Conservation (phyloP, 2,888 invertebrate species). For the Meiosimyza decipiens region DNA sequence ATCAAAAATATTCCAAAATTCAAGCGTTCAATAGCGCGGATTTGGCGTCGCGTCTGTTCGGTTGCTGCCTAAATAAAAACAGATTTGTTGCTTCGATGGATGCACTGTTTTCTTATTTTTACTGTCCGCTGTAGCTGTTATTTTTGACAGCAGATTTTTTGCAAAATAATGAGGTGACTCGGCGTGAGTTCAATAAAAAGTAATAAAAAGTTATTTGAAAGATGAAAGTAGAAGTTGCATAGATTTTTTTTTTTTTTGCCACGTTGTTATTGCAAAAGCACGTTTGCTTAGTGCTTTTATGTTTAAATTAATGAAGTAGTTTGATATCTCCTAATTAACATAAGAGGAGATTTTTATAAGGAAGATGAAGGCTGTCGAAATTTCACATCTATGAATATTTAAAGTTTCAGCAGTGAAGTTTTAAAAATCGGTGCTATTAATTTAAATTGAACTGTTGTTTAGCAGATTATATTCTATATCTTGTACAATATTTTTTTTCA, state of each 20-base stretch:
- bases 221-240: background rate
- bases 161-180: conserved; percentile 57
- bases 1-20: conserved; percentile 58
- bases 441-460: too few species aligned
- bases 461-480: too few species aligned
- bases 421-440: too few species aligned
- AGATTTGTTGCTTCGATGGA: conserved; percentile 30
- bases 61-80: conserved; percentile 40
- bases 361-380: too few species aligned
- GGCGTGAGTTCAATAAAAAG: conserved; percentile 38
- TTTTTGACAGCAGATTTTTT: conserved; percentile 48
- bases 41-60: conserved; percentile 39
- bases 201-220: conserved; percentile 8
- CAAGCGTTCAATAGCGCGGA: conserved; percentile 57
- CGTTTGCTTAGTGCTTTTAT: too few species aligned
- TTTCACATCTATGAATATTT: too few species aligned
- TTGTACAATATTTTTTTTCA: too few species aligned
- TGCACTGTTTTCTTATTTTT: conserved; percentile 32
- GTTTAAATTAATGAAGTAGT: too few species aligned
- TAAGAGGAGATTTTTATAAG: too few species aligned
- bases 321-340: too few species aligned
- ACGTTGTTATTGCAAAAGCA: too few species aligned
- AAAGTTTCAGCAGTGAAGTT: too few species aligned
- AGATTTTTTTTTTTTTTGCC: background rate
- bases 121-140: conserved; percentile 9